phyloP scores from a whole-genome alignment of 1,140 invertebrate species.

The Metopolophium dirhodum region DNA sequence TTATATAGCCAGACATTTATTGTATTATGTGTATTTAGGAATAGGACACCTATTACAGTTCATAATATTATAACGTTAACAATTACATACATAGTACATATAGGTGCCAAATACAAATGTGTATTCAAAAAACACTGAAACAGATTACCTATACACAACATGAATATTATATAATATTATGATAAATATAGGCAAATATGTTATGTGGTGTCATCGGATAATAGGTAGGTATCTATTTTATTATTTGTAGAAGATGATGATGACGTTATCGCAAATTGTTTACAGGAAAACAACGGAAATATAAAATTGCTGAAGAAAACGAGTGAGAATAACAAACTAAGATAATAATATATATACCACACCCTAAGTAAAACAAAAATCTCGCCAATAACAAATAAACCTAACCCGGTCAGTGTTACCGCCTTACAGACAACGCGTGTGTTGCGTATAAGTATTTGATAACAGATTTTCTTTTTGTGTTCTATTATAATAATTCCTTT shows the following conservation, averaged over 20 bases:
- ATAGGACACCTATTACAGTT: too few species aligned
- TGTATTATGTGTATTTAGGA: too few species aligned
- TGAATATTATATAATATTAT: background rate
- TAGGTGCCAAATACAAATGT: background rate
- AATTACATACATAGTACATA: too few species aligned
- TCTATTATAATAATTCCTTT: background rate
- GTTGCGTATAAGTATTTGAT: background rate
- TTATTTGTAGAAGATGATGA: background rate
- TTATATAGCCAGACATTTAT: too few species aligned
- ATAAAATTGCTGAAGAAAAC: background rate
- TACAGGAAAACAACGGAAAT: background rate
- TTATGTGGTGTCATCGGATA: background rate
- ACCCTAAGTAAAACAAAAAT: conserved; percentile 12
- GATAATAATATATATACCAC: background rate
- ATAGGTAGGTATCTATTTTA: background rate
- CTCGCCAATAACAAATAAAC: background rate
- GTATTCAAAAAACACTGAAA: background rate
- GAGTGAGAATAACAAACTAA: background rate
- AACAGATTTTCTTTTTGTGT: background rate
- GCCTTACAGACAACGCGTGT: background rate
- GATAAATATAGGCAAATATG: background rate
- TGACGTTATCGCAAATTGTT: background rate
- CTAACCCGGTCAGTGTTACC: background rate
- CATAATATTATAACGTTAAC: too few species aligned
- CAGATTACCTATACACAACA: background rate